Percentiles rank a stretch among this genome's conserved stretches.
These are phyloP conservation scores for Cuculus canorus DNA, from an alignment of 2,797 vertebrate species.

Conservation along the genomic window DNA sequence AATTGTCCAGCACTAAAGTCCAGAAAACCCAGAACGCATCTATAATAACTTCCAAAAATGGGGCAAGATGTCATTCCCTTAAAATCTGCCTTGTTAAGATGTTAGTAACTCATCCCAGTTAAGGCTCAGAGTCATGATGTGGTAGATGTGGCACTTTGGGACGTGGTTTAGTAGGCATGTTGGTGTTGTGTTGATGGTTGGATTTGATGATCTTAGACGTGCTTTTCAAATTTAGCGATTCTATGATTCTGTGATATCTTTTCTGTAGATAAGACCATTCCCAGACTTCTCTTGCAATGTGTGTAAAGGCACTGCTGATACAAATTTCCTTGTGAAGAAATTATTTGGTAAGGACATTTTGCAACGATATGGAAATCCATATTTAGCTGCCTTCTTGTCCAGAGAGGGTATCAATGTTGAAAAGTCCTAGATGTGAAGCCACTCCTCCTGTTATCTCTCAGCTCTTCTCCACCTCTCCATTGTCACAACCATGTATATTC, in stretches of 20 bases:
- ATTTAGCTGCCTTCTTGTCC: not conserved
- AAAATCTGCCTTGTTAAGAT: not conserved
- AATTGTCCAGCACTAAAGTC: not conserved
- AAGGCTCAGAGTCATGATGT: not conserved
- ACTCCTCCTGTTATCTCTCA: not conserved
- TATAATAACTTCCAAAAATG: not conserved
- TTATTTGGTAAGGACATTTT: not conserved
- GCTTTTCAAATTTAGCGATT: too few species aligned
- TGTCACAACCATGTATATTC: not conserved
- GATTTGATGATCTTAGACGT: too few species aligned
- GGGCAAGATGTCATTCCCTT: not conserved
- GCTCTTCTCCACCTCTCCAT: not conserved
- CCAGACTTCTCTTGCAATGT: not conserved
- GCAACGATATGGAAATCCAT: not conserved
- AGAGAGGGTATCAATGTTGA: not conserved
- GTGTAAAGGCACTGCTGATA: accelerated
- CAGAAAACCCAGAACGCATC: not conserved
- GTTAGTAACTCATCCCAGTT: not conserved
- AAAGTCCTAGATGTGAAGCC: not conserved
- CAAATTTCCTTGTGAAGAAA: not conserved
- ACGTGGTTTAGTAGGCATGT: too few species aligned
- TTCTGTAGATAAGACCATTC: not conserved
- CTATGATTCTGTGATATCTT: not conserved
- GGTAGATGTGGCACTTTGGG: too few species aligned
- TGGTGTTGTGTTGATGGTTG: too few species aligned